Evolutionary conservation across 2,113 vertebrate genomes (phyloP), one percentile per base, ranked within the genome.

Genomic region (Sinocyclocheilus grahami): DNA sequence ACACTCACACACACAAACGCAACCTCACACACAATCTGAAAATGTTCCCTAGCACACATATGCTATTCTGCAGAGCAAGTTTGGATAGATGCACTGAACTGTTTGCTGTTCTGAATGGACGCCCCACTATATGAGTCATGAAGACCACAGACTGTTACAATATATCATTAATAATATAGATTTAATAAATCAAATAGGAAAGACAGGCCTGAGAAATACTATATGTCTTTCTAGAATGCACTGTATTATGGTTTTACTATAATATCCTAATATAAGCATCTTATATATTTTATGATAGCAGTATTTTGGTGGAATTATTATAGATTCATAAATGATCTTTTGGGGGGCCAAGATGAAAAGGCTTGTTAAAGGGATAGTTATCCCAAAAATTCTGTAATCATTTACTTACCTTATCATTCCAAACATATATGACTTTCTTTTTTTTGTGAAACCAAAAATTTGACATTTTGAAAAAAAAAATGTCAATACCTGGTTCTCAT

Each of bases 1-100:
- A 91, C 88, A 93, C 69, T 42, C 67, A 10, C 78, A 62, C 85
- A 86, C 33, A 74, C 53, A 81, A n/a, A 81, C 53, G 5, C 78
- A 82, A 72, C 27, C 85, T 58, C 63, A 65, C 69, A 75, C 71
- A 53, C 58, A 82, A n/a, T 55, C 42, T 85, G 69, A 84, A 55
- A 60, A 72, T 39, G 46, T 84, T 58, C 20, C 53, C 7, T 24
- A 14, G 33, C 20, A n/a, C 42, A 82, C 24, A 51, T 48, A 65
- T 33, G 2, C 63, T 51, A n/a, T 76, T 22, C 51, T 24, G 74
- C 65, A 81, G 62, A 85, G 48, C 10, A 12, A 30, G 48, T 67
- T 84, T 37, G 62, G 58, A 88, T 82, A 71, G 77, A 89, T 85
- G 46, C 85, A 67, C 42, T 53, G 39, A 58, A 65, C 76, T 67